Evolutionary conservation across 2,113 vertebrate genomes (phyloP), one percentile per base, ranked within the genome.

Genomic region (Phalacrocorax aristotelis): DNA sequence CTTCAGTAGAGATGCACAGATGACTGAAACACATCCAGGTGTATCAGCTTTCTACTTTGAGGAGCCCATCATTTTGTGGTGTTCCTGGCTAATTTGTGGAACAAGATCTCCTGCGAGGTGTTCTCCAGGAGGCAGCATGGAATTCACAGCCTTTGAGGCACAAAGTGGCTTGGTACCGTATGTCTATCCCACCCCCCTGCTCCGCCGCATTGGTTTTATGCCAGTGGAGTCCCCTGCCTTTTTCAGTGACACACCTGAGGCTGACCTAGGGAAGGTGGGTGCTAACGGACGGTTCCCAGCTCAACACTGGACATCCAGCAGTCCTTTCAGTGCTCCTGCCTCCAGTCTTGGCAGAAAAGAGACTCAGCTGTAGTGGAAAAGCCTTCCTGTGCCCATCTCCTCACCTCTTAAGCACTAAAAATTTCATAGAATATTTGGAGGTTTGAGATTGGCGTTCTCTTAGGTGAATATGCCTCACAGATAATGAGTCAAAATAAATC

Each of bases 321-420:
- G 40, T 11, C n/a, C 30, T 64, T n/a, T 18, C 42, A 6, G 15
- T 14, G 42, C 36, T 58, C 29, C 57, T 65, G 57, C 44, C 49
- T 15, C 78, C 3, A 1, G 22, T 34, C 32, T 49, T 38, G 19
- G 62, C 1, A 0, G 32, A 62, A 30, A 18, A 36, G 38, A 36
- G 36, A 32, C 71, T 78, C 11, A 5, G 55, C 42, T 2, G 3
- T 6, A 18, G n/a, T 25, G 22, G 32, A 49, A 64, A 51, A 46
- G 62, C 51, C 46, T 57, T 9, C 22, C n/a, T 66, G 60, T 87
- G 61, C 90, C 83, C 72, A 49, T 76, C 60, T 90, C 90, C 81
- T 95, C 38, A 58, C 62, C 95, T 86, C 91, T 84, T 87, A 85
- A 95, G 93, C 84, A 94, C 29, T 40, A 46, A 10, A 32, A 15